Percentiles rank a stretch among this genome's conserved stretches.
Evolutionary conservation across 2,888 invertebrate genomes (phyloP).

Genomic region (Bursaphelenchus okinawaensis): DNA sequence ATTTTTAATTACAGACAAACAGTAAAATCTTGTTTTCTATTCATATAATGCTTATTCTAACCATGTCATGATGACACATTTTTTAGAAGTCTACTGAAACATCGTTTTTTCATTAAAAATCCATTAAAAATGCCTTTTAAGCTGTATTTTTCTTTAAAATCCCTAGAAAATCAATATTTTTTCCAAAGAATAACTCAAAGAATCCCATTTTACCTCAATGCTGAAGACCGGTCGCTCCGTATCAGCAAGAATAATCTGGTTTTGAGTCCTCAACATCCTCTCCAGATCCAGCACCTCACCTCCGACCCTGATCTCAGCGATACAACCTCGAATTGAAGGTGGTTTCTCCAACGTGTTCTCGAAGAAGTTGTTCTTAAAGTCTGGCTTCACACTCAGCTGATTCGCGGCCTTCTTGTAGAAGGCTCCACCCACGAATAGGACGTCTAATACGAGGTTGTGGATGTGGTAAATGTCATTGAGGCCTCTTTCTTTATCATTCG

Average conservation of each 20-base stretch:
- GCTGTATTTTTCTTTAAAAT: too few species aligned
- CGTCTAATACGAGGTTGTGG: not conserved
- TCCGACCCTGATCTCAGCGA: constrained; percentile 32
- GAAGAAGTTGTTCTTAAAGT: constrained; percentile 29
- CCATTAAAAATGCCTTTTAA: too few species aligned
- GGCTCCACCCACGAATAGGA: constrained; percentile 33
- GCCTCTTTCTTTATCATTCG: constrained; percentile 19
- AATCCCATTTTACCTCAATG: not conserved
- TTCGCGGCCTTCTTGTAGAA: constrained; percentile 16
- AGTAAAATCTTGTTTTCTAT: too few species aligned
- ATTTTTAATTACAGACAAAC: too few species aligned
- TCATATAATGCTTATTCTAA: too few species aligned
- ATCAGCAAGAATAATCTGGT: not conserved
- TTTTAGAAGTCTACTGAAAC: too few species aligned
- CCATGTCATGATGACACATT: too few species aligned
- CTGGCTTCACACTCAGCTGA: constrained; percentile 4
- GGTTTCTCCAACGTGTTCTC: constrained; percentile 36
- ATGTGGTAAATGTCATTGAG: not conserved
- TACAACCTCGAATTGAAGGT: constrained; percentile 31
- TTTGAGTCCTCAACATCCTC: constrained; percentile 19
- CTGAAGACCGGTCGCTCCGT: not conserved
- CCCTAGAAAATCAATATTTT: too few species aligned
- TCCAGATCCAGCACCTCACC: constrained; percentile 23
- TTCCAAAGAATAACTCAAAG: too few species aligned
- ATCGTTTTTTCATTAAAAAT: too few species aligned